These are phyloP conservation scores for Beris chalybata DNA, from an alignment of 2,888 invertebrate genomes.

Conservation along the genomic window DNA sequence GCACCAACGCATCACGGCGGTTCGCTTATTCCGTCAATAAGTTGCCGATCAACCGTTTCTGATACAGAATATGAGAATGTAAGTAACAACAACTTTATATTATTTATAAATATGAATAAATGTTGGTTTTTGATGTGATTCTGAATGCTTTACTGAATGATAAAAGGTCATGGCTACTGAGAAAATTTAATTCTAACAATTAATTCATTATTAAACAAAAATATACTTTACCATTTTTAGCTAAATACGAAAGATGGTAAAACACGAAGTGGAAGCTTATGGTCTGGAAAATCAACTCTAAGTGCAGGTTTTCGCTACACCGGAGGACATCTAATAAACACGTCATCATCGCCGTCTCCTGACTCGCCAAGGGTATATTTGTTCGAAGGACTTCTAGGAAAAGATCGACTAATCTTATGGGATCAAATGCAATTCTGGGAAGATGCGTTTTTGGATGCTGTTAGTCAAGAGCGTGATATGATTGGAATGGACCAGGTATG, in stretches of 20 bases:
- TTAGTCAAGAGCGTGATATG: conserved; percentile 96
- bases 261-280: conserved; percentile 83
- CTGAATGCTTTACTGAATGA: too few species aligned
- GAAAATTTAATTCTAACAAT: too few species aligned
- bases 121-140: too few species aligned
- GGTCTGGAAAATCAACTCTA: conserved; percentile 88
- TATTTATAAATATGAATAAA: neutral
- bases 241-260: conserved; percentile 64
- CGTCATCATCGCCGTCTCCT: conserved; percentile 85
- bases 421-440: conserved; percentile 99
- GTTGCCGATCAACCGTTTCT: conserved; percentile 87
- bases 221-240: conserved; percentile 39
- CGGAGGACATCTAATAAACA: conserved; percentile 81
- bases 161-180: too few species aligned
- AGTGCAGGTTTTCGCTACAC: conserved; percentile 86
- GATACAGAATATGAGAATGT: conserved; percentile 92
- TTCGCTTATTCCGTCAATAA: conserved; percentile 64
- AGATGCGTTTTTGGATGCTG: conserved; percentile 97
- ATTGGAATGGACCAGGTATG: conserved; percentile 96
- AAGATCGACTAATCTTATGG: conserved; percentile 80
- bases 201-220: too few species aligned
- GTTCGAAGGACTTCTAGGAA: conserved; percentile 81
- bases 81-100: conserved; percentile 57
- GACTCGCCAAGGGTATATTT: conserved; percentile 88
- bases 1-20: conserved; percentile 65